Conservation (phyloP, 2,797 vertebrate species). For the Coregonus ussuriensis region DNA sequence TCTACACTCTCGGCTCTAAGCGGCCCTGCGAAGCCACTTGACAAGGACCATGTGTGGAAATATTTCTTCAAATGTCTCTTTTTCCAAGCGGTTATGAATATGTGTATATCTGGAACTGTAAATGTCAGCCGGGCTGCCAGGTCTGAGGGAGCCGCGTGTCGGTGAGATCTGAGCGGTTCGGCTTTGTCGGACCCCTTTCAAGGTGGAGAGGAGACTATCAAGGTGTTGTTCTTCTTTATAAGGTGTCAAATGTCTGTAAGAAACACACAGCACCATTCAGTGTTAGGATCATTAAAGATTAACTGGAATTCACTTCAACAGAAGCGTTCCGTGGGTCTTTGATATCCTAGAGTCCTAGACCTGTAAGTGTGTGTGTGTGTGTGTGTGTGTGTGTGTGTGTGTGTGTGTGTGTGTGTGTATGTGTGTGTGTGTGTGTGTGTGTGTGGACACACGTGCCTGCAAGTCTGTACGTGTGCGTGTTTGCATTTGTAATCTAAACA, state of each 20-base stretch:
- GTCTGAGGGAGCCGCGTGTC: conserved; percentile 16
- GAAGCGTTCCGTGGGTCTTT: conserved; percentile 34
- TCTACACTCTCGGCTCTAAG: conserved; percentile 47
- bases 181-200: conserved; percentile 42
- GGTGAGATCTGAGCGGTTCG: conserved; percentile 43
- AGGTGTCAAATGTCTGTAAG: conserved; percentile 49
- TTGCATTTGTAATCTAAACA: conserved; percentile 38
- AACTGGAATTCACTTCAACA: conserved; percentile 24
- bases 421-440: not conserved
- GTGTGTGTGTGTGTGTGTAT: too few species aligned
- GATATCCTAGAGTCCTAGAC: conserved; percentile 16
- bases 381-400: too few species aligned
- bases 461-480: conserved; percentile 4
- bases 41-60: conserved; percentile 75
- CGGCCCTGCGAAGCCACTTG: conserved; percentile 45
- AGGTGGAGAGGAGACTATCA: conserved; percentile 43
- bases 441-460: not conserved
- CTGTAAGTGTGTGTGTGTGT: conserved; percentile 20
- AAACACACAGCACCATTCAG: conserved; percentile 32
- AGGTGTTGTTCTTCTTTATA: conserved; percentile 59
- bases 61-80: conserved; percentile 38
- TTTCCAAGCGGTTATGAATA: conserved; percentile 50
- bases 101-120: conserved; percentile 45
- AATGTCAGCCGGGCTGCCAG: conserved; percentile 30
- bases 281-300: conserved; percentile 43